Conservation (phyloP, 35 echinoderm and acorn worm genomes). For the Apostichopus californicus region DNA sequence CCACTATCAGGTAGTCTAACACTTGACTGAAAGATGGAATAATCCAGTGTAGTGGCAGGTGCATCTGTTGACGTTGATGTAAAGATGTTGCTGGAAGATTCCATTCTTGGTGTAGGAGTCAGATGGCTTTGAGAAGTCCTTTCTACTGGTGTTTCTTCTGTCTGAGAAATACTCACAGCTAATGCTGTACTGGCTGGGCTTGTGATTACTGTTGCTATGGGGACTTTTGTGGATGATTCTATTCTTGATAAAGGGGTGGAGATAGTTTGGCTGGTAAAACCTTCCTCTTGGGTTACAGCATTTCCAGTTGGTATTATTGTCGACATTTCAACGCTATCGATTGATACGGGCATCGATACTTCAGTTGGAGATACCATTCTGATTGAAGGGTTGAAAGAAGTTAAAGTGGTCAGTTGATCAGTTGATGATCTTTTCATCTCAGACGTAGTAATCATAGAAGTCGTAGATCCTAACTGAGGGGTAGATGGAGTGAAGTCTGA, state of each 20-base stretch:
- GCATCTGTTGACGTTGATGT: background rate
- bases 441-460: background rate
- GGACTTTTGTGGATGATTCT: too few species aligned
- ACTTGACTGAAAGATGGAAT: background rate
- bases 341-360: background rate
- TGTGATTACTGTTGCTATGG: too few species aligned
- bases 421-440: background rate
- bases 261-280: too few species aligned
- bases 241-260: too few species aligned
- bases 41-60: background rate
- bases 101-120: background rate
- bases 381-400: background rate
- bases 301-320: background rate
- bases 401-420: background rate
- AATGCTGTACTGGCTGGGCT: too few species aligned
- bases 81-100: background rate
- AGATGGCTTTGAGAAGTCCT: background rate
- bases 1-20: background rate
- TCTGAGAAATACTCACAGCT: background rate
- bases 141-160: background rate
- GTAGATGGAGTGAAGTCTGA: background rate
- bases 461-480: background rate
- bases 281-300: background rate
- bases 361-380: background rate
- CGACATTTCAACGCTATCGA: background rate